Percentiles rank a stretch among this genome's conserved stretches.
phyloP scores from a whole-genome alignment of 30 jellyfish, hydroid and myxozoan genomes.

The Cassiopea andromeda region DNA sequence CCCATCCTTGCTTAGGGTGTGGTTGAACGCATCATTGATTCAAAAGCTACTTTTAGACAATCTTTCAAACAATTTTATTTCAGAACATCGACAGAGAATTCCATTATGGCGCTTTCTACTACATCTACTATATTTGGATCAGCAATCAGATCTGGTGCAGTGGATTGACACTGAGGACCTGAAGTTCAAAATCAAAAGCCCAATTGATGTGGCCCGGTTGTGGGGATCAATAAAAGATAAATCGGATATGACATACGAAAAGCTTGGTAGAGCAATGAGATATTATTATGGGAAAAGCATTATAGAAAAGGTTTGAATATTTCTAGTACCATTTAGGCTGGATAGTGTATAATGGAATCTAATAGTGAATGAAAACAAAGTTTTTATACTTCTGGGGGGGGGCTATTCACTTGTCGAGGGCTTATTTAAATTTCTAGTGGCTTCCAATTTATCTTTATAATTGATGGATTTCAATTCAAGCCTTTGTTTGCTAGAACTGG shows the following conservation, averaged over 20 bases:
- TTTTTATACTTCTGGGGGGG: too few relatives aligned
- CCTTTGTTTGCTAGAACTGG: too few relatives aligned
- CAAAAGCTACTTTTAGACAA: not conserved
- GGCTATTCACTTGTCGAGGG: too few relatives aligned
- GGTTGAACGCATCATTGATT: not conserved
- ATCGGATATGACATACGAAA: constrained; percentile 84
- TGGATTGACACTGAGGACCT: constrained; percentile 66
- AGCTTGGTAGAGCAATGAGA: constrained; percentile 88
- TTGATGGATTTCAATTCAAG: too few relatives aligned
- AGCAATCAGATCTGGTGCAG: constrained; percentile 43
- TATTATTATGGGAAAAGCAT: constrained; percentile 82
- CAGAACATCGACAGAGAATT: constrained; percentile 95
- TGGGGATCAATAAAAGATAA: constrained; percentile 93
- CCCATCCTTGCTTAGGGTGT: not conserved
- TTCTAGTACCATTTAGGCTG: not conserved
- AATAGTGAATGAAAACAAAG: too few relatives aligned
- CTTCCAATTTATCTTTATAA: too few relatives aligned
- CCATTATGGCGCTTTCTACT: constrained; percentile 97
- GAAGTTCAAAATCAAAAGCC: constrained; percentile 74
- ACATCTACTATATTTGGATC: constrained; percentile 86
- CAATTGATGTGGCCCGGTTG: constrained; percentile 72
- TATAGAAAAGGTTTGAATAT: constrained; percentile 80
- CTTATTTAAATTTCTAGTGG: too few relatives aligned
- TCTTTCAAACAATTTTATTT: not conserved
- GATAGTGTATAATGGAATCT: too few relatives aligned